Conservation (phyloP, 2,113 vertebrate genomes). For the Sinocyclocheilus maitianheensis region DNA sequence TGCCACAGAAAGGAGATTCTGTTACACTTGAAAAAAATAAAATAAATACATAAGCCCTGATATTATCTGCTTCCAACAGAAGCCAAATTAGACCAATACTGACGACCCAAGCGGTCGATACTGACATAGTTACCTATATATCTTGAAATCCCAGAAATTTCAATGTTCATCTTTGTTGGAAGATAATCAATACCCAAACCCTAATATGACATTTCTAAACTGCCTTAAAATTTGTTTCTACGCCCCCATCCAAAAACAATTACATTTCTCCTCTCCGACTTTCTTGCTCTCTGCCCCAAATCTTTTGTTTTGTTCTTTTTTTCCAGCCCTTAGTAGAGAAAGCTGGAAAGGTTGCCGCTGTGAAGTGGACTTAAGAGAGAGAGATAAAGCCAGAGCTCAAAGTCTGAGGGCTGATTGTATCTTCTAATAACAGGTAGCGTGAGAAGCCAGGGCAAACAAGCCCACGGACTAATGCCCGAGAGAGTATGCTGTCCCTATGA, state of each 20-base stretch:
- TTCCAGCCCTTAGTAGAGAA: constrained; percentile 9
- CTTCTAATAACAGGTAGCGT: constrained; percentile 52
- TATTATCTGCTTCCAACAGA: too few relatives aligned
- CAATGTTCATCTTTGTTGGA: too few relatives aligned
- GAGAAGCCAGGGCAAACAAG: constrained; percentile 48
- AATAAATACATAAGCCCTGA: too few relatives aligned
- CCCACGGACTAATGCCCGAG: constrained; percentile 43
- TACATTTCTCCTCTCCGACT: not conserved
- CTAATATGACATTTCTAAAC: not conserved
- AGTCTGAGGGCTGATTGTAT: constrained; percentile 40
- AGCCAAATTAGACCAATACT: not conserved
- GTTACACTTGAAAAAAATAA: not conserved
- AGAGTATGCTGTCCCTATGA: constrained; percentile 45
- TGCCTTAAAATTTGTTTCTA: not conserved
- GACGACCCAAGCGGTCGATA: not conserved
- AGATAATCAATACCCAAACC: too few relatives aligned
- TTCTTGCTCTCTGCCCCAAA: not conserved
- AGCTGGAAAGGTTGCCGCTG: constrained; percentile 10
- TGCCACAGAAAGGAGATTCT: not conserved
- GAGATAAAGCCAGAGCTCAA: constrained; percentile 47
- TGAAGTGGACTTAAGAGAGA: constrained; percentile 25
- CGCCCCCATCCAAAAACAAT: not conserved
- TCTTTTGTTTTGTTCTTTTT: not conserved
- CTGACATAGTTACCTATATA: too few relatives aligned
- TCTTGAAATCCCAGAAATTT: too few relatives aligned